phyloP scores from a whole-genome alignment of 2,797 vertebrate genomes.

The Takifugu ocellatus region DNA sequence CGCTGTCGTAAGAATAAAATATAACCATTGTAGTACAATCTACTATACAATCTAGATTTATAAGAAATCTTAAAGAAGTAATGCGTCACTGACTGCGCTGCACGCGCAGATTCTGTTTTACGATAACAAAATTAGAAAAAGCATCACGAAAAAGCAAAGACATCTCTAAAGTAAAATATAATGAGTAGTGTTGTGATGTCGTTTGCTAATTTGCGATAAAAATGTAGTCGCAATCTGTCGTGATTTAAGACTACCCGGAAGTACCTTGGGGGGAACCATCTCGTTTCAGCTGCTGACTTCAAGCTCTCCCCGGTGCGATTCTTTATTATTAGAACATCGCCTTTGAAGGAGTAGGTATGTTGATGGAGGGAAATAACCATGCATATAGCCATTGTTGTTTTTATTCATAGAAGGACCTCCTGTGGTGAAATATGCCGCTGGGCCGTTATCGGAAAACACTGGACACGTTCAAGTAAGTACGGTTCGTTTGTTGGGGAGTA shows the following conservation, averaged over 20 bases:
- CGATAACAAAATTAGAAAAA: not conserved
- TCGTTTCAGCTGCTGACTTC: conserved; percentile 13
- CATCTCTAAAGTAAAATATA: not conserved
- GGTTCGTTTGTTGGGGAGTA: conserved; percentile 28
- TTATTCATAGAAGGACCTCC: conserved; percentile 48
- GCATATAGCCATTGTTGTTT: conserved; percentile 29
- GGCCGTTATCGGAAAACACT: conserved; percentile 29
- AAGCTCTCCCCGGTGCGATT: conserved; percentile 42
- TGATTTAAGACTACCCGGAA: conserved; percentile 47
- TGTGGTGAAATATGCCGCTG: conserved; percentile 37
- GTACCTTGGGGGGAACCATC: conserved; percentile 39
- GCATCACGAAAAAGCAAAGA: not conserved
- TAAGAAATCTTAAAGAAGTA: too few species aligned
- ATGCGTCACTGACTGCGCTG: too few species aligned
- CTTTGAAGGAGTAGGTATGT: conserved; percentile 55
- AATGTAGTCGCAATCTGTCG: too few species aligned
- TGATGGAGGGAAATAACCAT: conserved; percentile 15
- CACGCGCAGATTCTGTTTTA: not conserved
- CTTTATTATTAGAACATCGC: conserved; percentile 73
- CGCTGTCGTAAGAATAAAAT: too few species aligned
- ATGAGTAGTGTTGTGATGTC: not conserved
- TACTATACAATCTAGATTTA: too few species aligned
- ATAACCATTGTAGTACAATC: too few species aligned
- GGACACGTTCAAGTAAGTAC: conserved; percentile 53
- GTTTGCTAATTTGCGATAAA: fast-evolving